These are phyloP conservation scores for Carduelis carduelis DNA, from an alignment of 2,797 vertebrate genomes.

Conservation along the genomic window DNA sequence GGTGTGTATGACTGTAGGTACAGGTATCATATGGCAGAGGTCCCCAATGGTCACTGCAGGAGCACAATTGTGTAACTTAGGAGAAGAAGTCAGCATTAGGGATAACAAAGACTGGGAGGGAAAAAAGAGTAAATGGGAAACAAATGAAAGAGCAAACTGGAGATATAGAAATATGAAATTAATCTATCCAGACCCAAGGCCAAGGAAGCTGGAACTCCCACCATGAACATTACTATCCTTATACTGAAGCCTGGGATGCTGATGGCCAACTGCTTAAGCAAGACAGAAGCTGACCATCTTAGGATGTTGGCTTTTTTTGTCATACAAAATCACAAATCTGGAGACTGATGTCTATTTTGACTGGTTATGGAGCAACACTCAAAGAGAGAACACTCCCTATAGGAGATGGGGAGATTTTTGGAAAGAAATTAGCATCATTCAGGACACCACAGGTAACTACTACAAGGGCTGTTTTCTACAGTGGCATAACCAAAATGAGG, in stretches of 20 bases:
- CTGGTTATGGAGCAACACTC: neutral
- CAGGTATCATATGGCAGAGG: neutral
- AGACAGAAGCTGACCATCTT: neutral
- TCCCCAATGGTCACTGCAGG: neutral
- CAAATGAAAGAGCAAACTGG: neutral
- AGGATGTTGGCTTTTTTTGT: neutral
- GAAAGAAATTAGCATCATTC: neutral
- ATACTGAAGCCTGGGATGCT: neutral
- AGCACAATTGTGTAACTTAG: neutral
- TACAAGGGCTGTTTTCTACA: neutral
- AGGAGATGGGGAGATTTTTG: neutral
- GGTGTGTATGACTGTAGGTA: neutral
- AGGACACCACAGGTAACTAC: neutral
- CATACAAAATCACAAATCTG: neutral
- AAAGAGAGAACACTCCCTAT: neutral
- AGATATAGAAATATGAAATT: neutral
- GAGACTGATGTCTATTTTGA: neutral
- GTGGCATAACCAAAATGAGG: neutral
- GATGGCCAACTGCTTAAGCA: neutral
- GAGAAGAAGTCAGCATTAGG: neutral
- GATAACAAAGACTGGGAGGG: neutral
- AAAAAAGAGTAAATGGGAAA: neutral
- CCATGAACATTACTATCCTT: neutral
- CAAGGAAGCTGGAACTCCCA: neutral
- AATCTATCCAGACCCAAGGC: neutral